Evolutionary conservation across 2,797 vertebrate genomes (phyloP).

Genomic region (Myotis findleyi): DNA sequence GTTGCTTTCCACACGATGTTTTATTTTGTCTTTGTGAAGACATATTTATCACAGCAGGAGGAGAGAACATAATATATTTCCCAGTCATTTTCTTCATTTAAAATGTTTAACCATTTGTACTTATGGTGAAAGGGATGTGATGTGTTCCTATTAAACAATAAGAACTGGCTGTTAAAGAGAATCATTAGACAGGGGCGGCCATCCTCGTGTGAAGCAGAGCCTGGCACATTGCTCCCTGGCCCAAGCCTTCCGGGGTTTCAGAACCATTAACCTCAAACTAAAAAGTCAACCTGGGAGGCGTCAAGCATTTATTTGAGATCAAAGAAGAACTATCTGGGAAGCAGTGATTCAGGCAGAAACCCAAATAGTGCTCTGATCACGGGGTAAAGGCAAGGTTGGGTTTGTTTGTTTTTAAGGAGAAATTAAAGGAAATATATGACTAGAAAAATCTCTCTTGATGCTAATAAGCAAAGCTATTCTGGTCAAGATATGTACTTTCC

Average conservation of each 20-base stretch:
- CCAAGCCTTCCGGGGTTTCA: background rate
- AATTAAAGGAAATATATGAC: background rate
- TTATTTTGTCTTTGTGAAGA: background rate
- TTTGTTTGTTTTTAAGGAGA: background rate
- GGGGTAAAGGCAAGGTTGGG: background rate
- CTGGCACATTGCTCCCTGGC: background rate
- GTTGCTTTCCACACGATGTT: background rate
- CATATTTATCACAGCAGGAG: background rate
- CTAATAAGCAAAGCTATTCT: background rate
- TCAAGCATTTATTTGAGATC: background rate
- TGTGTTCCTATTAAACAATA: background rate
- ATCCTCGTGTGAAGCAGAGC: background rate
- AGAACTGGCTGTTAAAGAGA: background rate
- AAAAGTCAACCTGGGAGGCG: background rate
- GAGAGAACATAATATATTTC: background rate
- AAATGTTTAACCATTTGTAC: background rate
- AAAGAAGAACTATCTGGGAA: background rate
- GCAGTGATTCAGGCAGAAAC: background rate
- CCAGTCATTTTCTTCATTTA: background rate
- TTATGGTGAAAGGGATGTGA: background rate
- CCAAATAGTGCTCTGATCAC: background rate
- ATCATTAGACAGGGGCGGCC: background rate
- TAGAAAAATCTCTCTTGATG: background rate
- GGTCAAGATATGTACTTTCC: background rate
- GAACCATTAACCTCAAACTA: background rate